Conservation (phyloP, 2,797 vertebrate species). For the Myioborus miniatus region DNA sequence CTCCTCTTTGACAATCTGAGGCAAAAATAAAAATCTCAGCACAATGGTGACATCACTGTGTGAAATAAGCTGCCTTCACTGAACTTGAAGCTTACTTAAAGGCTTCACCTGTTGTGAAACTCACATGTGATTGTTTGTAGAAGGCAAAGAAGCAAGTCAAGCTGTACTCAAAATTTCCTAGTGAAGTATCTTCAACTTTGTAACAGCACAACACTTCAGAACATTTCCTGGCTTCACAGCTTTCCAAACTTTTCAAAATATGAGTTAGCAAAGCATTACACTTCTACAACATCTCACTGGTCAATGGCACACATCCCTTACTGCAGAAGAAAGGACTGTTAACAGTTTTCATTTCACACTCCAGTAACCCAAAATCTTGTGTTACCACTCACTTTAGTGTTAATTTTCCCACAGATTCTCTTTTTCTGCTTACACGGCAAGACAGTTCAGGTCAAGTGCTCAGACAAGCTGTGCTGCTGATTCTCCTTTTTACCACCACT, state of each 20-base stretch:
- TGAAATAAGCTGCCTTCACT: neutral
- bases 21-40: neutral
- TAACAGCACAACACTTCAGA: neutral
- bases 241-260: neutral
- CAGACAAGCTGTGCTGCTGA: conserved; percentile 47
- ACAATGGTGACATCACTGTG: neutral
- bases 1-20: neutral
- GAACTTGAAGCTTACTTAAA: neutral
- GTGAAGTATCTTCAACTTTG: neutral
- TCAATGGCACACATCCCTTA: neutral
- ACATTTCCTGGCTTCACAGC: neutral
- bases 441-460: conserved; percentile 47
- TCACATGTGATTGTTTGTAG: neutral
- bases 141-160: neutral
- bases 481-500: conserved; percentile 40
- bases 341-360: conserved; percentile 63
- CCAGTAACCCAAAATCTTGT: conserved; percentile 35
- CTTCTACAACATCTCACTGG: neutral
- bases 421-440: conserved; percentile 62
- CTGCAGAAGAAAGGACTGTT: neutral
- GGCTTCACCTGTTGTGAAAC: neutral
- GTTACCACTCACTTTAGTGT: conserved; percentile 34
- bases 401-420: conserved; percentile 56
- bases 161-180: neutral
- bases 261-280: neutral